Percentiles rank a stretch among this genome's conserved stretches.
Conservation (phyloP, 2,113 vertebrate genomes). For the Zosterops lateralis region DNA sequence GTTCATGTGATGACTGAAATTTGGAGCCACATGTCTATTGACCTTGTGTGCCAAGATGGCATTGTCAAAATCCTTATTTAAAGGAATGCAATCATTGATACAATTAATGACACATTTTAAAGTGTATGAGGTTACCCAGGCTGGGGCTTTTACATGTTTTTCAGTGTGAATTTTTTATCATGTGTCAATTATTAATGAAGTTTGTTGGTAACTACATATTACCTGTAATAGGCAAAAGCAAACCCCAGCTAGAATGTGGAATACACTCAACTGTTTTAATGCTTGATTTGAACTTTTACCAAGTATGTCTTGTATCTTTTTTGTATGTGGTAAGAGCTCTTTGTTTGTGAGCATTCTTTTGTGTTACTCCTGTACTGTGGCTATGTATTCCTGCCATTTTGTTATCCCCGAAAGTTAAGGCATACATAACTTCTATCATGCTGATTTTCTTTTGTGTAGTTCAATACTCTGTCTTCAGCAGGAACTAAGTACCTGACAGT, state of each 20-base stretch:
- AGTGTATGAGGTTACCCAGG: not conserved
- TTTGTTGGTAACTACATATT: not conserved
- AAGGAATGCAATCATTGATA: not conserved
- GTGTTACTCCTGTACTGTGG: not conserved
- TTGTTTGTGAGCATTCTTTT: not conserved
- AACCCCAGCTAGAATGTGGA: not conserved
- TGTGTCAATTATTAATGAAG: not conserved
- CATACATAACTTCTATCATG: not conserved
- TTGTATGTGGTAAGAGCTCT: not conserved
- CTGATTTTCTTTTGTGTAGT: constrained; percentile 13
- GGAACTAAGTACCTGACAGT: not conserved
- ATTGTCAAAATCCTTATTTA: not conserved
- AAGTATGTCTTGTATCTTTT: not conserved
- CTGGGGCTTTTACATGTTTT: not conserved
- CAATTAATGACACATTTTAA: not conserved
- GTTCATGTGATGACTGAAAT: not conserved
- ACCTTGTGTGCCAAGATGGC: not conserved
- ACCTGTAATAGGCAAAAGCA: not conserved
- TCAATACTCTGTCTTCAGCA: not conserved
- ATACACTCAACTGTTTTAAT: not conserved
- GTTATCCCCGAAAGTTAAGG: not conserved
- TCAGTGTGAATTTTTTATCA: not conserved
- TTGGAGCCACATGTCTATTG: not conserved
- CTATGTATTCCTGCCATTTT: constrained; percentile 40
- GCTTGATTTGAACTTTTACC: not conserved